These are phyloP conservation scores for Habropoda laboriosa DNA, from an alignment of 1,140 invertebrate genomes.

Conservation along the genomic window DNA sequence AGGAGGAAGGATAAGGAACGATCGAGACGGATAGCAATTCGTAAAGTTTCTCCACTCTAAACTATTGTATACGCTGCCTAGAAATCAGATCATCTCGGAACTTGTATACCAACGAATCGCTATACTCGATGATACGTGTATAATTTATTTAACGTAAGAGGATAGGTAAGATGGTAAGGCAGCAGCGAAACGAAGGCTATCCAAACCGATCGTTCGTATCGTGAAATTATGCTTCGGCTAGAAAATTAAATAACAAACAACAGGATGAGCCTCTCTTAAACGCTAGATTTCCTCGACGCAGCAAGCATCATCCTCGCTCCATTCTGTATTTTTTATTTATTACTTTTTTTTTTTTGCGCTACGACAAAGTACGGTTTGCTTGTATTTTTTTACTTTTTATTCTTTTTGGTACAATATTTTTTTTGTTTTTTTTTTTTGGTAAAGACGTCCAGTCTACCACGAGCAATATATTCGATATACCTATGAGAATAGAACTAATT, in stretches of 20 bases:
- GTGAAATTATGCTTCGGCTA: conserved; percentile 44
- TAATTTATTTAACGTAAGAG: no score
- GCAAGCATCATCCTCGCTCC: conserved; percentile 22
- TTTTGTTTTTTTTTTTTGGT: conserved; percentile 33
- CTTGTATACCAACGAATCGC: background rate
- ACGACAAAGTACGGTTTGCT: conserved; percentile 47
- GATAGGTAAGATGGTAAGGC: background rate
- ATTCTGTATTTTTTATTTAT: no score
- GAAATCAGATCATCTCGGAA: background rate
- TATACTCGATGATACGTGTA: background rate
- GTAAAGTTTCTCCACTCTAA: background rate
- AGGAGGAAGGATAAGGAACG: background rate
- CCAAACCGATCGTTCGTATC: conserved; percentile 2
- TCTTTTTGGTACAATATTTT: background rate
- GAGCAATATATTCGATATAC: conserved; percentile 51
- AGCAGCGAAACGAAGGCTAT: background rate
- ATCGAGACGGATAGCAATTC: conserved; percentile 9
- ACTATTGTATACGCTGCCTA: background rate
- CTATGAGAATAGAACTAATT: conserved; percentile 56
- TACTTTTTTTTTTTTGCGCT: conserved; percentile 57
- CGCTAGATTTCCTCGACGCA: background rate
- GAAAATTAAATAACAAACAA: conserved; percentile 48
- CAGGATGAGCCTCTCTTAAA: conserved; percentile 20
- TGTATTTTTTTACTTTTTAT: background rate
- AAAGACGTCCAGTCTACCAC: conserved; percentile 45